phyloP scores from a whole-genome alignment of 2,797 vertebrate genomes.

The Micrastur ruficollis region DNA sequence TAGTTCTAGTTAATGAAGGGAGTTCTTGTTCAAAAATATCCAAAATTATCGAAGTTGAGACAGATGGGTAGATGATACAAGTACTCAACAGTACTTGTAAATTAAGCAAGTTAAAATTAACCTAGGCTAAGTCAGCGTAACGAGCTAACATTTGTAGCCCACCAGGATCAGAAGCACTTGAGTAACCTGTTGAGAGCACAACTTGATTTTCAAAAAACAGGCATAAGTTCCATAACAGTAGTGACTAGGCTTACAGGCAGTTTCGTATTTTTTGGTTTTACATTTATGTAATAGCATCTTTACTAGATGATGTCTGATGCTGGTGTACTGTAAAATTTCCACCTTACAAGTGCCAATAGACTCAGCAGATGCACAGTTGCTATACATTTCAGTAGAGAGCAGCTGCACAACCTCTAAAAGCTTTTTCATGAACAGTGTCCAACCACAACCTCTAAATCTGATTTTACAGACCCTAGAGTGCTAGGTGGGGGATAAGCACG shows the following conservation, averaged over 20 bases:
- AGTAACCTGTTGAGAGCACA: background rate
- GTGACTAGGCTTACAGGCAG: background rate
- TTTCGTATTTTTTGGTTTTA: background rate
- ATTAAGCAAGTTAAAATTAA: slow-evolving; percentile 22
- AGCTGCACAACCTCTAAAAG: background rate
- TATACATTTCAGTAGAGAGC: background rate
- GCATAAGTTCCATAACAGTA: background rate
- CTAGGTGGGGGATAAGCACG: background rate
- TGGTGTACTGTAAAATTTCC: background rate
- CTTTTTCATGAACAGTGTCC: background rate
- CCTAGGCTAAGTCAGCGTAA: background rate
- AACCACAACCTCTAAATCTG: background rate
- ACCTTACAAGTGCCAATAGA: background rate
- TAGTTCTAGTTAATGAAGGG: background rate
- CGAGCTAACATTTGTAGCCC: background rate
- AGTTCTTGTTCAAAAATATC: background rate
- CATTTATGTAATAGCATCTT: background rate
- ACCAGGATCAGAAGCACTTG: background rate
- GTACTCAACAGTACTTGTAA: background rate
- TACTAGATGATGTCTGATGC: background rate
- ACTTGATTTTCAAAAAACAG: background rate
- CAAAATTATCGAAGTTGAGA: background rate
- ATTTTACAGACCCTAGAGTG: background rate
- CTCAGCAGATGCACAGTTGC: background rate
- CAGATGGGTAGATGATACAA: background rate